These are phyloP conservation scores for Esperia sulphurella DNA, from an alignment of 2,888 invertebrate species.

Conservation along the genomic window DNA sequence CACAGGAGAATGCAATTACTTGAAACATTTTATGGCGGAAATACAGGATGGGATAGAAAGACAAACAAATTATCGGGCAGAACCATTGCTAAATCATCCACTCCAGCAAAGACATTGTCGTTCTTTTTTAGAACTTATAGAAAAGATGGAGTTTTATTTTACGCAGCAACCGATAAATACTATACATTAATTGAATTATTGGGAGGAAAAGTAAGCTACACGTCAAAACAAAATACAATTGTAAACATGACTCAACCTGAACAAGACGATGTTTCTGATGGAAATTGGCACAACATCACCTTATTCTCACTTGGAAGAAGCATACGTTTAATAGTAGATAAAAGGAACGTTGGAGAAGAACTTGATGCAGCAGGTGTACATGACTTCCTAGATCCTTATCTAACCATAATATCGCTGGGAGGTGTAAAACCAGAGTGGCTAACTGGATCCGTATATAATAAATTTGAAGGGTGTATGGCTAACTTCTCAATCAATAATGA, in stretches of 20 bases:
- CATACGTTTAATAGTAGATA: conserved; percentile 86
- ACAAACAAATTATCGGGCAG: conserved; percentile 42
- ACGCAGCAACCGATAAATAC: conserved; percentile 92
- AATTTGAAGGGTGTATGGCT: conserved; percentile 93
- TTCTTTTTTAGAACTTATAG: conserved; percentile 90
- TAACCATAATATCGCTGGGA: conserved; percentile 89
- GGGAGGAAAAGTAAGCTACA: conserved; percentile 88
- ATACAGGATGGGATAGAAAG: conserved; percentile 82
- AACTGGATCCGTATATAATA: conserved; percentile 74
- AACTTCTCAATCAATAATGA: conserved; percentile 94
- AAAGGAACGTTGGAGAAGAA: conserved; percentile 87
- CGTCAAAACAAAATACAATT: conserved; percentile 86
- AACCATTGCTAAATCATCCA: conserved; percentile 48
- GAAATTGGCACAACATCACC: conserved; percentile 93
- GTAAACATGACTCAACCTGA: conserved; percentile 90
- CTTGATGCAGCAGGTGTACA: conserved; percentile 92
- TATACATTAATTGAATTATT: conserved; percentile 89
- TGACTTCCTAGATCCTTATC: conserved; percentile 94
- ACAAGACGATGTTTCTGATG: conserved; percentile 84
- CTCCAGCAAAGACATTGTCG: conserved; percentile 85
- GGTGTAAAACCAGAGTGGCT: conserved; percentile 84
- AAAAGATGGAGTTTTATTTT: conserved; percentile 89
- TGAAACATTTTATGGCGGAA: conserved; percentile 87
- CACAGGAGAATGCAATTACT: conserved; percentile 92
- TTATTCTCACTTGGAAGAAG: conserved; percentile 85